Conservation (phyloP, 64 coral and sea anemone genomes). For the Montipora capricornis region DNA sequence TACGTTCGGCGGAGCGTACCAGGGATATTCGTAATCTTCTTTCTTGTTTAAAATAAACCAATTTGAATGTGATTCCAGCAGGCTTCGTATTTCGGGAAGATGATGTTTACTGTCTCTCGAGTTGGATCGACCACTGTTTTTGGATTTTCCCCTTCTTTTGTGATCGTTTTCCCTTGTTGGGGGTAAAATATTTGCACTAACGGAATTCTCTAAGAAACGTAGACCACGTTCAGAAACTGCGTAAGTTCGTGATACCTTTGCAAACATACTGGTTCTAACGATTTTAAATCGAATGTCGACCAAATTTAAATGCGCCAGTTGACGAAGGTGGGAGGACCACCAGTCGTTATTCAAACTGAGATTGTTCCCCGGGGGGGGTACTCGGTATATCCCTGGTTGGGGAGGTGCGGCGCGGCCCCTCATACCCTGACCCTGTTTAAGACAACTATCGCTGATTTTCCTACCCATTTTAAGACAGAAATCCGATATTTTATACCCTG, state of each 20-base stretch:
- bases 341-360: background rate
- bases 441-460: no score
- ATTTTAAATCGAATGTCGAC: conserved; percentile 19
- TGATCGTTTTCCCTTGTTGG: background rate
- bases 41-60: conserved; percentile 30
- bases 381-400: no score
- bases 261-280: background rate
- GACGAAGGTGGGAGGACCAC: conserved; percentile 27
- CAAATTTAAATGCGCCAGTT: conserved; percentile 10
- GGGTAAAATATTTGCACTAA: background rate
- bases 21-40: conserved; percentile 54
- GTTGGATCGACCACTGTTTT: background rate
- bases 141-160: background rate
- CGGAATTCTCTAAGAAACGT: background rate
- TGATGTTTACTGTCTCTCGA: conserved; percentile 18
- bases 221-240: background rate
- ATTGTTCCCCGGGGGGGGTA: no score
- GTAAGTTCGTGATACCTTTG: conserved; percentile 14
- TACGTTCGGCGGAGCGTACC: background rate
- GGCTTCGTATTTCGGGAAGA: conserved; percentile 31
- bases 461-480: no score
- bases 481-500: no score
- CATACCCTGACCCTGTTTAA: no score
- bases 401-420: no score
- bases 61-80: conserved; percentile 4